Evolutionary conservation across 2,797 vertebrate species (phyloP), one percentile per base, ranked within the genome.

Genomic region (Discoglossus pictus): DNA sequence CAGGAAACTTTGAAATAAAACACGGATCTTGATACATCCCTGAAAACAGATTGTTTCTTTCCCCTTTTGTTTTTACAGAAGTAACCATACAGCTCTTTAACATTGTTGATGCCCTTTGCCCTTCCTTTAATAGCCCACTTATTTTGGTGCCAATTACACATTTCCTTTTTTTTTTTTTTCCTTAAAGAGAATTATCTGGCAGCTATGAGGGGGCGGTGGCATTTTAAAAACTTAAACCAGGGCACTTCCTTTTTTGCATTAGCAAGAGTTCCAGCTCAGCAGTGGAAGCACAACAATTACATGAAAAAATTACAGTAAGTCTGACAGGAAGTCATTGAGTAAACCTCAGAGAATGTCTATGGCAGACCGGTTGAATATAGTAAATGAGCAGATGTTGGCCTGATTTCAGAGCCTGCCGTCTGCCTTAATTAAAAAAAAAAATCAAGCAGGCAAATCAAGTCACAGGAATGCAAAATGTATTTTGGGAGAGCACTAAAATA

Each of bases 321-420:
- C 61, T 36, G 51, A 27, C 44, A 44, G 68, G 68, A 71, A 71
- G 68, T 44, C 53, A 65, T 52, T 44, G 53, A 43, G 21, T 38
- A 42, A 51, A n/a, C 23, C 13, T 52, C 39, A 1, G 35, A 52
- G 65, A 16, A 15, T 31, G 38, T 15, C 17, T 68, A 24, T 20
- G 47, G 61, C 27, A n/a, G 38, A 11, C 21, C 17, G 20, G 25
- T 17, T 43, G 36, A 58, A 47, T 24, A 17, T 2, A 50, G 46
- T 23, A 50, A 59, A 38, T 56, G 12, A 40, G 20, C 12, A 42
- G 35, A 56, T 38, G 25, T 16, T 25, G 36, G 53, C 11, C 53
- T 42, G n/a, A 24, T 15, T 42, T 23, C 20, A 40, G 21, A 17
- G 13, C 13, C 53, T 2, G 36, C 38, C 53, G 13, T 40, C 36